These are phyloP conservation scores for Drosophila limbata DNA, from an alignment of 2,888 invertebrate genomes.

Conservation along the genomic window DNA sequence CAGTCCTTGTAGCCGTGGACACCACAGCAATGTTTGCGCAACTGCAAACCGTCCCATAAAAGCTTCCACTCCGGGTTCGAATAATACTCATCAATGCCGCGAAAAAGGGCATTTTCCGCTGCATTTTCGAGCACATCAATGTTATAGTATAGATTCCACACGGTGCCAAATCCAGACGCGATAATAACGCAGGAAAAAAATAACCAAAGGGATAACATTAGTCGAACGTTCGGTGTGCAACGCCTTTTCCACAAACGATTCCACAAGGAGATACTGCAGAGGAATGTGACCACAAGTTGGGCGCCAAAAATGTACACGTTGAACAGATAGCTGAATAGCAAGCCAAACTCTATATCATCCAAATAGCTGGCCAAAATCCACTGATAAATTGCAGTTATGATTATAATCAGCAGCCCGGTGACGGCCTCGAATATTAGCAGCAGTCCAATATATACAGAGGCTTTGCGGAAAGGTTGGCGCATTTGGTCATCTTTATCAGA, in stretches of 20 bases:
- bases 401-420: slow-evolving; percentile 70
- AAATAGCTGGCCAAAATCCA: slow-evolving; percentile 65
- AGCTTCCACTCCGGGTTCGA: slow-evolving; percentile 83
- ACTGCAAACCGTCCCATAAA: slow-evolving; percentile 83
- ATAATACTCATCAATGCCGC: slow-evolving; percentile 84
- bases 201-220: slow-evolving; percentile 77
- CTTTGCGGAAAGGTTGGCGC: slow-evolving; percentile 79
- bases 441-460: slow-evolving; percentile 68
- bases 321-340: slow-evolving; percentile 70
- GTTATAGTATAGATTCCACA: slow-evolving; percentile 71
- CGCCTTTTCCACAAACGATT: slow-evolving; percentile 71
- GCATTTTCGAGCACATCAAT: slow-evolving; percentile 59
- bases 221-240: slow-evolving; percentile 70
- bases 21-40: slow-evolving; percentile 83
- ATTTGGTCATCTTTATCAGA: slow-evolving; percentile 78
- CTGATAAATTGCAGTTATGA: slow-evolving; percentile 72
- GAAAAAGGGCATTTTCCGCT: slow-evolving; percentile 71
- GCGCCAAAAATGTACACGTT: slow-evolving; percentile 73
- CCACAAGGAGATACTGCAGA: slow-evolving; percentile 78
- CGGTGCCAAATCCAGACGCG: slow-evolving; percentile 69
- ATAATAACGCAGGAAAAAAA: slow-evolving; percentile 76
- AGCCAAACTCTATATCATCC: slow-evolving; percentile 59
- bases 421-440: slow-evolving; percentile 72
- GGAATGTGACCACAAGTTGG: slow-evolving; percentile 72
- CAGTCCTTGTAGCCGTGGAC: slow-evolving; percentile 83